phyloP scores from a whole-genome alignment of 92 coral and sea anemone species.

The Isaurus tuberculatus region DNA sequence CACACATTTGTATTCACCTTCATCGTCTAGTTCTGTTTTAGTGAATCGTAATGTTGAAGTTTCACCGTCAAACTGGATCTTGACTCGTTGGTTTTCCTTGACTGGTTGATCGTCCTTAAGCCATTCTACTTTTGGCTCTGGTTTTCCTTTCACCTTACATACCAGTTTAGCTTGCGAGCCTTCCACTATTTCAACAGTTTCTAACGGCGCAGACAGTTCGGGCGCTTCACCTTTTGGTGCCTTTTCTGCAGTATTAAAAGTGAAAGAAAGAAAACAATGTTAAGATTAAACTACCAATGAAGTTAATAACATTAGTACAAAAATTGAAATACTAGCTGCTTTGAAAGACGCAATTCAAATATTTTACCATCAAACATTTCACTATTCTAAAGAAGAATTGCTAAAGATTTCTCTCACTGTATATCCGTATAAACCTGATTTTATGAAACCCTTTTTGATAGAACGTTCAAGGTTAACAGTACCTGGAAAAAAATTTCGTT shows the following conservation, averaged over 20 bases:
- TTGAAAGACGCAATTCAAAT: too few relatives aligned
- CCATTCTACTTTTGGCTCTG: constrained; percentile 90
- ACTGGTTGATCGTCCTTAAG: constrained; percentile 76
- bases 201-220: constrained; percentile 62
- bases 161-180: constrained; percentile 73
- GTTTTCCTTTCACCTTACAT: constrained; percentile 79
- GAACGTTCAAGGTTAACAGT: too few relatives aligned
- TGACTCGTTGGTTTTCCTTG: constrained; percentile 70
- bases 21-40: constrained; percentile 78
- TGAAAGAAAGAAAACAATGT: neutral
- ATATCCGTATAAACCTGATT: too few relatives aligned
- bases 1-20: constrained; percentile 84
- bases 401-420: too few relatives aligned
- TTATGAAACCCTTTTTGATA: too few relatives aligned
- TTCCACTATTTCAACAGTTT: constrained; percentile 67
- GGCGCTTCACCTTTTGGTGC: constrained; percentile 89
- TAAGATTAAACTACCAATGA: too few relatives aligned
- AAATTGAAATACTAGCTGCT: too few relatives aligned
- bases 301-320: too few relatives aligned
- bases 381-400: too few relatives aligned
- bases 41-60: constrained; percentile 63
- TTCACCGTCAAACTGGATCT: constrained; percentile 62
- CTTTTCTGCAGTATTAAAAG: constrained; percentile 58
- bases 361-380: too few relatives aligned
- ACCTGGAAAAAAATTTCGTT: too few relatives aligned